Evolutionary conservation across 2,888 invertebrate species (phyloP).

Genomic region (Gryllus longicercus): DNA sequence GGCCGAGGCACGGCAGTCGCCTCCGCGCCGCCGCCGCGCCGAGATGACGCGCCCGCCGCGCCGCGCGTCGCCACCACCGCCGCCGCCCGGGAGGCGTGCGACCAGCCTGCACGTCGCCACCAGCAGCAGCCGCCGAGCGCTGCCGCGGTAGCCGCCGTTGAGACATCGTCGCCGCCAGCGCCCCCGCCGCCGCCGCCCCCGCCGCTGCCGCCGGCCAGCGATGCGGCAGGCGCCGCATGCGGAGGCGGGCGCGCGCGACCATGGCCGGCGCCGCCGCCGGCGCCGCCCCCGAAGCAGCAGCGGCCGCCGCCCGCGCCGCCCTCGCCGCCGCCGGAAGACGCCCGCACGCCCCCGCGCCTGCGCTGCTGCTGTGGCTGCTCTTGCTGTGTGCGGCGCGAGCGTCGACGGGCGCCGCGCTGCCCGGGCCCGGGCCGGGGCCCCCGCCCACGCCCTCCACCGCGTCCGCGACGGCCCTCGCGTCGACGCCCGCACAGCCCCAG

Average conservation of each 20-base stretch:
- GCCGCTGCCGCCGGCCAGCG: neutral
- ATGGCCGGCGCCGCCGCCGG: conserved; percentile 1
- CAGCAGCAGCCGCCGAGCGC: neutral
- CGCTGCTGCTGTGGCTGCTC: neutral
- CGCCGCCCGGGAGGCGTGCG: neutral
- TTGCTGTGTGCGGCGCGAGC: neutral
- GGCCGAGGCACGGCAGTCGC: neutral
- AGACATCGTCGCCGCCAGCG: neutral
- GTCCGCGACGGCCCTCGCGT: neutral
- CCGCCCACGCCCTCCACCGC: no score
- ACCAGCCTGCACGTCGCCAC: neutral
- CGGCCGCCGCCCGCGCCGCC: neutral
- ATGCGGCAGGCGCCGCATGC: conserved; percentile 8
- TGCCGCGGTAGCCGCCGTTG: neutral
- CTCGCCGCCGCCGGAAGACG: neutral
- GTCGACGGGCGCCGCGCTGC: neutral
- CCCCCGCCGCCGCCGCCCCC: neutral
- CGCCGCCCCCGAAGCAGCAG: neutral
- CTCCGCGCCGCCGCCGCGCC: neutral
- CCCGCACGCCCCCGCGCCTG: neutral
- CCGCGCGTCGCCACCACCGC: neutral
- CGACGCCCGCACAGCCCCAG: neutral
- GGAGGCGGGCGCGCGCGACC: neutral
- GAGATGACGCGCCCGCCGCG: neutral
- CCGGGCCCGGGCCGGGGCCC: no score